Evolutionary conservation across 2,797 vertebrate genomes (phyloP), one percentile per base, ranked within the genome.

Genomic region (Pogonophryne albipinna): DNA sequence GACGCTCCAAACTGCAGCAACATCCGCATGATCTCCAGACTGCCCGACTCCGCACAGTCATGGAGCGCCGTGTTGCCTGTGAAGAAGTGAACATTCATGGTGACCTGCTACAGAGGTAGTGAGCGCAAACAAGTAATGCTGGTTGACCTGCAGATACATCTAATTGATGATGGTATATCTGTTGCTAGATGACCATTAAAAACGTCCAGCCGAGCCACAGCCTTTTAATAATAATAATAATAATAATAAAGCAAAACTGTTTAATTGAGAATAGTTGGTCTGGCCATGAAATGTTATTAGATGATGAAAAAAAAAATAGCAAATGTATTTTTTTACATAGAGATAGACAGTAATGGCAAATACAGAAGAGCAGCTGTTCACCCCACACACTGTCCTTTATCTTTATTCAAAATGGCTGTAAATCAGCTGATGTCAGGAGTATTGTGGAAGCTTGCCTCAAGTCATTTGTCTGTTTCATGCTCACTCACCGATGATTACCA

Each of bases 11-110:
- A 99, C 80, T 97, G 97, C 45, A 99, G 94, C 78, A 99, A 95
- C 97, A 99, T 97, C 88, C 97, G 96, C 98, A 99, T 99, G 82
- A 99, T 99, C 88, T 99, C 98, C 85, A 99, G 74, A 86, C 98
- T 99, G 84, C 98, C 98, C 11, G 98, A 99, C 91, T 99, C 98
- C 0, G 98, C 98, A 71, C 98, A 99, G 88, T 99, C 98, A 71
- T 99, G 98, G 79, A 99, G 94, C 0, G 98, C 98, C 0, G 98
- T 99, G 89, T 99, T 99, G 83, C 98, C 98, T 99, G 85, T 3
- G 73, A 83, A 56, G n/a, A 52, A 47, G 13, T 50, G 8, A 53
- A 10, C 8, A 47, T 47, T 45, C 23, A 52, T 46, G 14, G 19
- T 19, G 19, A 49, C 44, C 3, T 20, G 38, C 20, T 7, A 31